Evolutionary conservation across 1,140 invertebrate genomes (phyloP).

Genomic region (Medauroidea extradentata): DNA sequence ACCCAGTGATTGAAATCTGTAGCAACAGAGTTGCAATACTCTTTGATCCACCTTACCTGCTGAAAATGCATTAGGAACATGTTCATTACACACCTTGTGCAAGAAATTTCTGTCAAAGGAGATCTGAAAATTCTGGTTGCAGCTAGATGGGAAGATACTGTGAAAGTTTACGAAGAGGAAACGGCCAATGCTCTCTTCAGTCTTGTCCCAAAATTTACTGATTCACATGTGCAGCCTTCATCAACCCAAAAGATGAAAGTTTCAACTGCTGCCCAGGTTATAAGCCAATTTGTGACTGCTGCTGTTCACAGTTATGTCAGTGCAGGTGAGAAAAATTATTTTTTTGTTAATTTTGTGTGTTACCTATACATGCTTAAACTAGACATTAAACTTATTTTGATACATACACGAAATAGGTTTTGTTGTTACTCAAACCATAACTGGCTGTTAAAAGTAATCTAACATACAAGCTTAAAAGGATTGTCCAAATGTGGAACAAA

Average conservation of each 20-base stretch:
- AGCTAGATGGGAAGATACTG: not conserved
- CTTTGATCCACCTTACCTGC: not conserved
- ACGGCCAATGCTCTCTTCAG: not conserved
- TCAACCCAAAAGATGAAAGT: slow-evolving; percentile 1
- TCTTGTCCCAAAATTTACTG: not conserved
- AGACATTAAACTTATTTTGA: no score
- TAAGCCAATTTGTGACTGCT: not conserved
- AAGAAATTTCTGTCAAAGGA: not conserved
- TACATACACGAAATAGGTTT: no score
- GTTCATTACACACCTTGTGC: not conserved
- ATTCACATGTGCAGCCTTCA: not conserved
- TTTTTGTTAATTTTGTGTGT: no score
- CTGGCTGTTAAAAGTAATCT: no score
- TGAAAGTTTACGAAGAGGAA: not conserved
- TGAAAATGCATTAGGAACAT: not conserved
- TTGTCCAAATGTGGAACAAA: no score
- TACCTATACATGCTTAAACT: no score
- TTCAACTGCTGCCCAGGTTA: not conserved
- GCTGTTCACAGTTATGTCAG: not conserved
- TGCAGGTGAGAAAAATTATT: not conserved
- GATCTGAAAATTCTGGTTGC: not conserved
- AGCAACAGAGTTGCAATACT: not conserved
- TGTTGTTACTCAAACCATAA: no score
- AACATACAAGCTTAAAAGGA: no score
- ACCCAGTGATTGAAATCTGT: not conserved